Percentiles rank a stretch among this genome's conserved stretches.
phyloP scores from a whole-genome alignment of 53 echinoderm and acorn worm species.

The Arbacia lixula region DNA sequence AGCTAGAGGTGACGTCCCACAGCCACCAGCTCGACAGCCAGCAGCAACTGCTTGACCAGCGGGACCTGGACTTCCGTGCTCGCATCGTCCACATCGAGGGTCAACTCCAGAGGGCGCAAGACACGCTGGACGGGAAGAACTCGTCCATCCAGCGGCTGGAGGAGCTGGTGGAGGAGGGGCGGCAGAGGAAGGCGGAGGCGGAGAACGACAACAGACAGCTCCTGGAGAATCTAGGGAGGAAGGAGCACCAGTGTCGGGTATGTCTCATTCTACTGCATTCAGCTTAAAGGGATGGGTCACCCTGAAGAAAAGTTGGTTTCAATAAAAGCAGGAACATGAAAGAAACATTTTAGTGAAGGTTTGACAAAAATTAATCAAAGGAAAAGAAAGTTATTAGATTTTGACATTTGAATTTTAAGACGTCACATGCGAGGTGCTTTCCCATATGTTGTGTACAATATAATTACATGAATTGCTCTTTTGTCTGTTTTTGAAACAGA shows the following conservation, averaged over 20 bases:
- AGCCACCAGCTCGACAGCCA: slow-evolving; percentile 79
- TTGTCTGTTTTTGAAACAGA: no score
- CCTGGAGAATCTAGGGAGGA: slow-evolving; percentile 44
- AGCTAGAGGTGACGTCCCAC: slow-evolving; percentile 80
- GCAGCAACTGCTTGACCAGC: slow-evolving; percentile 81
- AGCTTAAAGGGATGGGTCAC: slow-evolving; percentile 6
- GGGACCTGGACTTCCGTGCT: slow-evolving; percentile 72
- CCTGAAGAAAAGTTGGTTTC: neutral
- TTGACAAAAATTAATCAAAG: no score
- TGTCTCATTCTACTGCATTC: no score
- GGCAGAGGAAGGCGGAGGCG: slow-evolving; percentile 11
- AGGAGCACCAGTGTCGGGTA: slow-evolving; percentile 66
- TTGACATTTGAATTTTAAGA: no score
- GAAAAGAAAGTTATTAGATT: no score
- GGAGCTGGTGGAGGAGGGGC: slow-evolving; percentile 63
- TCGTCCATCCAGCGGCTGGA: slow-evolving; percentile 69
- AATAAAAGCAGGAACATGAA: no score
- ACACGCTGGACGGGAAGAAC: slow-evolving; percentile 81
- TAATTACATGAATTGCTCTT: no score
- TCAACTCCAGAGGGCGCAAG: slow-evolving; percentile 83
- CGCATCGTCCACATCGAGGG: slow-evolving; percentile 79
- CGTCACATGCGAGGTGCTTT: no score
- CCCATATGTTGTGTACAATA: no score
- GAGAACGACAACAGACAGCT: slow-evolving; percentile 61
- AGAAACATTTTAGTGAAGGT: no score